Base-by-base conservation (phyloP, 2,797 vertebrate genomes). In the Columba guinea region DNA sequence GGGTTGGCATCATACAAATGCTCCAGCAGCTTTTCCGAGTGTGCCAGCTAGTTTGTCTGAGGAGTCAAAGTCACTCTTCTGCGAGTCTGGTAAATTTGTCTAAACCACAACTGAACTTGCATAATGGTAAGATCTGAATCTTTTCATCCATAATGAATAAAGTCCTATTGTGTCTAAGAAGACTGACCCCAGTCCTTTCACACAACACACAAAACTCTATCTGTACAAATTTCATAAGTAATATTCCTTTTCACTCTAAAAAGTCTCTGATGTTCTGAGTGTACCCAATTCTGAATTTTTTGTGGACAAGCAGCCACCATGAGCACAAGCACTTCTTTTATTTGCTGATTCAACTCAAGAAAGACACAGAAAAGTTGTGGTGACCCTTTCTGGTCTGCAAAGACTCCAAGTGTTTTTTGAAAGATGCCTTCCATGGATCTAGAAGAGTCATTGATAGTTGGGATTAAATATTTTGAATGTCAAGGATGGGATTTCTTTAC, bases 151-250 rank as follows among this genome's bases (percentile, higher is more conserved):
- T 58, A 67, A 79, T 67, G 62, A 82, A 49, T 81, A 2, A 86
- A 94, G 89, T 87, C 87, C 87, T 71, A 51, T 92, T 96, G 92
- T 18, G 23, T 37, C 32, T 95, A 93, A 95, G 37, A 24, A 77
- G 96, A 92, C 94, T 90, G 93, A 91, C 94, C 93, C 68, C 32
- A 90, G 24, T 96, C 91, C 55, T 88, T 51, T 62, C 83, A 35
- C 65, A 12, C 14, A 7, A 62, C 51, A 41, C 7, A 27, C 73
- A 34, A 5, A 0, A 3, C 41, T 92, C 87, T 76, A 77, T 94
- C 85, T 93, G 91, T 68, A 68, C 56, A 1, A 35, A 59, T 74
- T 67, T 77, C 34, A 52, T 51, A 28, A 16, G 39, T 26, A 46
- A 27, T 70, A 37, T 18, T 84, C 21, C 26, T 63, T 34, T 16